Conservation (phyloP, 2,113 vertebrate species). For the Hippocampus zosterae region DNA sequence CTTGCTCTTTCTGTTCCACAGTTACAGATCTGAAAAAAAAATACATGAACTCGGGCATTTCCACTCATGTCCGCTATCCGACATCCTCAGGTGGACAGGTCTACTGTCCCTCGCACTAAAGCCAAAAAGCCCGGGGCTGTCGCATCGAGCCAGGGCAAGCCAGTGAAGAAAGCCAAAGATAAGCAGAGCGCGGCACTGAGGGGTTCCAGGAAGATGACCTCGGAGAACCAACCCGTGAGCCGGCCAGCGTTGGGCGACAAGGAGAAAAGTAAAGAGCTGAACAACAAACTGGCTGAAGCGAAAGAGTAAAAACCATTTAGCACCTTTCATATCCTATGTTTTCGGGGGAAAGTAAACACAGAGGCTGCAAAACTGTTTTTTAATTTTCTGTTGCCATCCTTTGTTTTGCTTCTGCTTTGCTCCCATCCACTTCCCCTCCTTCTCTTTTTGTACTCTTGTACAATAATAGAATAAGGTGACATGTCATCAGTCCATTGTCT, state of each 20-base stretch:
- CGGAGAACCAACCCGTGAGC: conserved; percentile 71
- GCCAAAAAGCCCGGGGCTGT: conserved; percentile 83
- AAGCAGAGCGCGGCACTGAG: conserved; percentile 80
- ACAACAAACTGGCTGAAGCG: conserved; percentile 99
- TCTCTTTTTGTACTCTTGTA: conserved; percentile 27
- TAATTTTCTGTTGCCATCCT: conserved; percentile 20
- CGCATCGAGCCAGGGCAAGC: conserved; percentile 79
- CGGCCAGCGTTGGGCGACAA: conserved; percentile 78
- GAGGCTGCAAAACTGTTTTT: conserved; percentile 90
- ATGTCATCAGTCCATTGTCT: conserved; percentile 36
- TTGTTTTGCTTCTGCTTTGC: conserved; percentile 17
- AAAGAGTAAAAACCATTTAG: conserved; percentile 97
- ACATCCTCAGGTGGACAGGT: conserved; percentile 84
- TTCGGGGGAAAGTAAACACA: conserved; percentile 54
- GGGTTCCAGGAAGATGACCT: conserved; percentile 84
- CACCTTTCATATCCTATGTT: conserved; percentile 68
- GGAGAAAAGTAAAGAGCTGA: conserved; percentile 99
- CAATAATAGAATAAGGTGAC: conserved; percentile 40
- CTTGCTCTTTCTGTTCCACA: conserved; percentile 18
- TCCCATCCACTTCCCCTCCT: conserved; percentile 9
- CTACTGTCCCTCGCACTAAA: conserved; percentile 83
- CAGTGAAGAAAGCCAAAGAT: conserved; percentile 91
- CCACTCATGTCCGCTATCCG: conserved; percentile 38
- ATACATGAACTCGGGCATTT: not conserved
- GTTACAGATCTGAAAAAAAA: not conserved